Conservation (phyloP, 2,888 invertebrate genomes). For the Dione juno region DNA sequence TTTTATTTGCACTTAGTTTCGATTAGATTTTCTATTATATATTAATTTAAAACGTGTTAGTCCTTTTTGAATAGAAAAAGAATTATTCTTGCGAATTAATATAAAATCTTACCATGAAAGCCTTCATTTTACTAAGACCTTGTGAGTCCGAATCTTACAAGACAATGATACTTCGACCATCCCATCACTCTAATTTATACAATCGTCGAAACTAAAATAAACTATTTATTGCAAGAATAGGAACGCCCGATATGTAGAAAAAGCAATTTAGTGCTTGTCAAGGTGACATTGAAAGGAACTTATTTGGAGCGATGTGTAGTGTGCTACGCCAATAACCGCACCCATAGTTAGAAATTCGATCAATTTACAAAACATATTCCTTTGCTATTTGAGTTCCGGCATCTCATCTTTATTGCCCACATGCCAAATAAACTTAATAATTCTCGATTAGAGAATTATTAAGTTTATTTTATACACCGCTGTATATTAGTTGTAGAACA, state of each 20-base stretch:
- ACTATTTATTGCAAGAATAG: constrained; percentile 73
- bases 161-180: constrained; percentile 63
- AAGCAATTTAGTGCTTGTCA: constrained; percentile 74
- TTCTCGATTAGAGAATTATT: background rate
- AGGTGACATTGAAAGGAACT: constrained; percentile 65
- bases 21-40: too few species aligned
- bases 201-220: constrained; percentile 69
- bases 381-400: constrained; percentile 34
- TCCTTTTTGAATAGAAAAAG: too few species aligned
- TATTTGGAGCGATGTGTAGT: constrained; percentile 68
- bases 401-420: constrained; percentile 8
- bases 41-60: too few species aligned
- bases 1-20: too few species aligned
- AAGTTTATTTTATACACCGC: background rate
- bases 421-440: background rate
- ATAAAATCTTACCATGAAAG: constrained; percentile 56
- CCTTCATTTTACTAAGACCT: constrained; percentile 66
- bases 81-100: background rate
- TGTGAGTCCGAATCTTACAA: constrained; percentile 53
- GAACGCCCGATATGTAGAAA: constrained; percentile 66
- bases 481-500: background rate
- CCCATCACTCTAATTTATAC: constrained; percentile 72
- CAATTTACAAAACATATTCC: constrained; percentile 42
- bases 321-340: constrained; percentile 61
- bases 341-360: constrained; percentile 58